Evolutionary conservation across 2,113 vertebrate genomes (phyloP), one percentile per base, ranked within the genome.

Genomic region (Synchiropus splendidus): DNA sequence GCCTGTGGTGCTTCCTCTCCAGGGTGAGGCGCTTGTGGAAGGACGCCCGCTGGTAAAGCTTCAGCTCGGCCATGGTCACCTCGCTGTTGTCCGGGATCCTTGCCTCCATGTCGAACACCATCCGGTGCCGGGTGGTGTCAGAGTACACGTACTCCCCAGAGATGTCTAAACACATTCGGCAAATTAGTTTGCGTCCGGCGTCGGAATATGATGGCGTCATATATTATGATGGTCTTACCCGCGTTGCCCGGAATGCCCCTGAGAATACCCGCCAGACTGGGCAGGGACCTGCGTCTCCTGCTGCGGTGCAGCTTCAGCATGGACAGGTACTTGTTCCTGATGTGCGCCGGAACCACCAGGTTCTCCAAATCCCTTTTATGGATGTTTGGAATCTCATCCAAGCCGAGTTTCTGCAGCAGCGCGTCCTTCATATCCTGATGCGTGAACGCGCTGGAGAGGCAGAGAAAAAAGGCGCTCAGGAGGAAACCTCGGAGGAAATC

Each of bases 51-150:
- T 94, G 89, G 81, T 90, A 94, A 12, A 94, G 88, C 54, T 89
- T 92, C 34, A 97, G 83, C 38, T 89, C 90, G 2, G 90, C 94
- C 90, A 92, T 90, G 16, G 91, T 91, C 58, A 98, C 90, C 58
- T 97, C 92, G 0, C 89, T 89, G 76, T 91, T 88, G 4, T 86
- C 77, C 1, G 89, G 89, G 64, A 99, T 89, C 43, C 90, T 81
- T 37, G 83, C 83, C 39, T 91, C 87, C 94, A 98, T 90, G 60
- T 90, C 77, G 57, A 97, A 97, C 46, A 88, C 55, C 59, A 98
- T 79, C 39, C 84, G 83, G 33, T 90, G 85, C 18, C 83, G 81
- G 0, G 64, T 80, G 31, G 86, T 74, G 62, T 91, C 88, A 0
- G 90, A 87, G 53, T 77, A 85, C 58, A 90, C 67, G 18, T 83